Percentiles rank a stretch among this genome's conserved stretches.
phyloP scores from a whole-genome alignment of 2,888 invertebrate genomes.

The Scrobipalpa atriplicella region DNA sequence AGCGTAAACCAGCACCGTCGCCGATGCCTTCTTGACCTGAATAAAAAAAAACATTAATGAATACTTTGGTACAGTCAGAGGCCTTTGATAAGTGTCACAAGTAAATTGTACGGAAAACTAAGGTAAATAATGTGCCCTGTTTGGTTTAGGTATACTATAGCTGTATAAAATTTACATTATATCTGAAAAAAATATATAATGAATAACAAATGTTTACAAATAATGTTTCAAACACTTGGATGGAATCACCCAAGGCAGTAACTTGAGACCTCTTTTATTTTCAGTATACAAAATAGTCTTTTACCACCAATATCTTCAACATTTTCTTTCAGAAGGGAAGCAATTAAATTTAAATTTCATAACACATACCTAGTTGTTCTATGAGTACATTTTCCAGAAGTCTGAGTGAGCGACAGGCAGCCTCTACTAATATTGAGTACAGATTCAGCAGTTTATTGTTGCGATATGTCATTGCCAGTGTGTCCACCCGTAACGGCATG shows the following conservation, averaged over 20 bases:
- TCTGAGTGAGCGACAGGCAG: slow-evolving; percentile 87
- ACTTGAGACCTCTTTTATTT: not conserved
- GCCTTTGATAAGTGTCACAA: not conserved
- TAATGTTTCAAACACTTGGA: not conserved
- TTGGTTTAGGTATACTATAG: not conserved
- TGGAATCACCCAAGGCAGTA: not conserved
- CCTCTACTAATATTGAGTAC: slow-evolving; percentile 89
- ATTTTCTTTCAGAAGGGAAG: not conserved
- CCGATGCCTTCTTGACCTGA: slow-evolving; percentile 80
- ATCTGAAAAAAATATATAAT: not conserved
- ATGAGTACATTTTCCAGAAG: slow-evolving; percentile 85
- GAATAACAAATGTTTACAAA: not conserved
- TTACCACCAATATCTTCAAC: not conserved
- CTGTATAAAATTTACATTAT: not conserved
- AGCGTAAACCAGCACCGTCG: slow-evolving; percentile 74
- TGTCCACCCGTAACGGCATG: slow-evolving; percentile 86
- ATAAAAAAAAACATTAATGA: not conserved
- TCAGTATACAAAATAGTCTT: not conserved
- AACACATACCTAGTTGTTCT: slow-evolving; percentile 77
- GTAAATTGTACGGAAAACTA: not conserved
- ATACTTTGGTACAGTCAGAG: not conserved
- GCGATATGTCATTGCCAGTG: slow-evolving; percentile 87
- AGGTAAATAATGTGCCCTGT: not conserved
- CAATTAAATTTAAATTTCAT: too few relatives aligned
- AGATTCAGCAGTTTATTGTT: slow-evolving; percentile 84